phyloP scores from a whole-genome alignment of 2,113 vertebrate genomes.

The Bos indicus region DNA sequence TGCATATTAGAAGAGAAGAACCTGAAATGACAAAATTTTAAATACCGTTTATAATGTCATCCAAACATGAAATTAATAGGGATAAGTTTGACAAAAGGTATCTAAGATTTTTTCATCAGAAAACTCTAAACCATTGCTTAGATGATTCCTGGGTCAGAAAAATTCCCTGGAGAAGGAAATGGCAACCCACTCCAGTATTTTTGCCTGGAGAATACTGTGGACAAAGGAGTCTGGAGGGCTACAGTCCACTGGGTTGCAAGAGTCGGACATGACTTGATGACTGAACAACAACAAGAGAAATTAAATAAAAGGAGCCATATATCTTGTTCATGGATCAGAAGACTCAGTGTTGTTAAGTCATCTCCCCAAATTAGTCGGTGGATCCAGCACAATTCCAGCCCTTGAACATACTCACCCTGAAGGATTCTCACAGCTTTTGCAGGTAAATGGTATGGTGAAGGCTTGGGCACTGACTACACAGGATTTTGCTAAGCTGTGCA shows the following conservation, averaged over 20 bases:
- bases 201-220: background rate
- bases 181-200: background rate
- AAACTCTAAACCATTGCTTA: background rate
- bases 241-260: background rate
- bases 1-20: background rate
- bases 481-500: background rate
- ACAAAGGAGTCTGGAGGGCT: background rate
- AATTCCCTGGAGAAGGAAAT: background rate
- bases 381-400: too few relatives aligned
- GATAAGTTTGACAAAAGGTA: background rate
- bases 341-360: too few relatives aligned
- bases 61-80: background rate
- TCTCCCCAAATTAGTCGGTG: background rate
- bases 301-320: background rate
- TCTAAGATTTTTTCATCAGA: background rate
- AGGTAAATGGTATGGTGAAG: background rate
- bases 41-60: background rate
- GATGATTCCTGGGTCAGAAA: background rate
- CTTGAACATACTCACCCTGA: background rate
- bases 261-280: background rate
- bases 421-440: background rate
- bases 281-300: background rate
- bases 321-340: background rate
- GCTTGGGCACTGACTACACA: background rate
- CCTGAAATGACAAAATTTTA: background rate